phyloP scores from a whole-genome alignment of 2,113 vertebrate species.

The Setophaga coronata region DNA sequence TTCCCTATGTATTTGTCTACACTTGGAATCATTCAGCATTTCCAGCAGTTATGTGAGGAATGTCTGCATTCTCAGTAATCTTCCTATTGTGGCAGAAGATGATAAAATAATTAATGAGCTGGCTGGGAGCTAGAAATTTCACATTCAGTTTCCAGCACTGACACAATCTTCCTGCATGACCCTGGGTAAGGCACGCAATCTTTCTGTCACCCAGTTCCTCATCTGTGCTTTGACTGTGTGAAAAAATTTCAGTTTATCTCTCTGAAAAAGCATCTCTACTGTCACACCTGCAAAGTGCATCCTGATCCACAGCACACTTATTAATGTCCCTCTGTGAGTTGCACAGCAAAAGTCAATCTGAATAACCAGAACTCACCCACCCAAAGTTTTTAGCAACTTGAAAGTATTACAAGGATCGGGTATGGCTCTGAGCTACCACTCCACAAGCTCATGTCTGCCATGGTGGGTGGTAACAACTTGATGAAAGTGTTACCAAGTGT shows the following conservation, averaged over 20 bases:
- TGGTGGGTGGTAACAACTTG: background rate
- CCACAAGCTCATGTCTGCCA: background rate
- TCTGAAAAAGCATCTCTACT: background rate
- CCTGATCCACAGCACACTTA: background rate
- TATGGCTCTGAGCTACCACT: background rate
- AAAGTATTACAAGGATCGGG: background rate
- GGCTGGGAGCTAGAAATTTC: background rate
- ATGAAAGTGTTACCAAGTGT: background rate
- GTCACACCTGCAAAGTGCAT: background rate
- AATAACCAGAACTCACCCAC: background rate
- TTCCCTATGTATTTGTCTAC: background rate
- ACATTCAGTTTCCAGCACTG: conserved; percentile 7
- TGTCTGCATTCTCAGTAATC: background rate
- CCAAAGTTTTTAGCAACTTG: background rate
- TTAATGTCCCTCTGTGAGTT: background rate
- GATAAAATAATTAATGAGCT: background rate
- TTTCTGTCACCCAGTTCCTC: conserved; percentile 16
- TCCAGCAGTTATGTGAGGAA: background rate
- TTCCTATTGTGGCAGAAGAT: background rate
- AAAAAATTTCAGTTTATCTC: background rate
- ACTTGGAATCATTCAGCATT: background rate
- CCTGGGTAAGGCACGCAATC: background rate
- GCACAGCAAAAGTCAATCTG: background rate
- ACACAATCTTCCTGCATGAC: conserved; percentile 4
- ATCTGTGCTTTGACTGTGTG: background rate